Evolutionary conservation across 2,888 invertebrate species (phyloP), one percentile per base, ranked within the genome.

Genomic region (Archips xylosteana): DNA sequence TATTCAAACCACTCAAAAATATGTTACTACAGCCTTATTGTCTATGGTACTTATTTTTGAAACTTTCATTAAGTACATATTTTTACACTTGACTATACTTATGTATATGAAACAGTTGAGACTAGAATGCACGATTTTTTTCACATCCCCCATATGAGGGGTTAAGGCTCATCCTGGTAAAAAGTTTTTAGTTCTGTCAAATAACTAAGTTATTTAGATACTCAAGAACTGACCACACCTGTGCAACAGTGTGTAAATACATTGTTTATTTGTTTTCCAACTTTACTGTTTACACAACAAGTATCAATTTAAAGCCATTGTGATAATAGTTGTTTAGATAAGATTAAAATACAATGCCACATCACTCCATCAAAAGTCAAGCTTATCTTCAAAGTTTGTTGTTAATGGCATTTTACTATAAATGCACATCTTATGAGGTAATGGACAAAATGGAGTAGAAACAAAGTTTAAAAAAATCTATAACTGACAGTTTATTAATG

Each of bases 271-370:
- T 49, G n/a, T 49, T n/a, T 13, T 49, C n/a, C 1, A 13, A 13
- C 4, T 13, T 54, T 54, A 54, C 23, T 54, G 23, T 54, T 54
- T 54, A 23, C 23, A 54, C 3, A 23, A 49, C 13, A 49, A 61
- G 39, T 15, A 47, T 32, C 32, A 34, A 65, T 65, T 49, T 54
- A 39, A 57, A 23, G 12, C n/a, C 1, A 8, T 57, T 6, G 8
- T 23, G 8, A 66, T 47, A 64, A 45, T 57, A n/a, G n/a, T 64
- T 12, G 9, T 34, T n/a, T 23, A 65, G 65, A 71, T 71, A 71
- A 71, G 65, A 71, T 71, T 60, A 65, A 60, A 57, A 42, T 34
- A 54, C 15, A 59, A 59, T 34, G 39, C 59, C 32, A 51, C 49
- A 39, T 60, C 47, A 49, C 23, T 2, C 13, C 9, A 65, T 71